These are phyloP conservation scores for Abramis brama DNA, from an alignment of 2,113 vertebrate genomes.

Conservation along the genomic window DNA sequence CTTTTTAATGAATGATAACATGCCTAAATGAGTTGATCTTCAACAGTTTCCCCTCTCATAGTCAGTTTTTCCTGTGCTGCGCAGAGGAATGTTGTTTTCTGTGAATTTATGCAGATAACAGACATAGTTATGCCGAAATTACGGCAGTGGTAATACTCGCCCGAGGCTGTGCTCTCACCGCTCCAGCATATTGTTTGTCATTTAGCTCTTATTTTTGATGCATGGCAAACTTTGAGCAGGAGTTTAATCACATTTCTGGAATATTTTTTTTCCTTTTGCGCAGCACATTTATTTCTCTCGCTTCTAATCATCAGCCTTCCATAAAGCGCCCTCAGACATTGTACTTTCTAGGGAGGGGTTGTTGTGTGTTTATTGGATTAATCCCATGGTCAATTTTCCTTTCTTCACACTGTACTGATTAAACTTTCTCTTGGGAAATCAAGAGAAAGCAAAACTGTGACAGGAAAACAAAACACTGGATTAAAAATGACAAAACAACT, in stretches of 20 bases:
- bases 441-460: constrained; percentile 46
- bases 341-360: constrained; percentile 41
- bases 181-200: constrained; percentile 32
- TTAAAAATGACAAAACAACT: neutral
- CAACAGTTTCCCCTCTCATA: neutral
- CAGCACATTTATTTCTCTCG: constrained; percentile 30
- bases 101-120: constrained; percentile 42
- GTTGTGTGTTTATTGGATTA: constrained; percentile 57
- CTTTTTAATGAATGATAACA: neutral
- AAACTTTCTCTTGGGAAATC: constrained; percentile 67
- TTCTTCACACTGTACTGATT: constrained; percentile 63
- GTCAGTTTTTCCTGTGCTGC: neutral
- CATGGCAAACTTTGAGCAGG: constrained; percentile 44
- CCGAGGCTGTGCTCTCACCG: constrained; percentile 4
- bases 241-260: constrained; percentile 35
- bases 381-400: constrained; percentile 54
- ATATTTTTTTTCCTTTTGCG: constrained; percentile 53
- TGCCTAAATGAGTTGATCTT: neutral
- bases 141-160: constrained; percentile 18
- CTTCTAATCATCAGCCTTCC: constrained; percentile 51
- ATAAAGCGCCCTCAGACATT: constrained; percentile 42
- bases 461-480: constrained; percentile 44
- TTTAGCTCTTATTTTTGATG: constrained; percentile 51
- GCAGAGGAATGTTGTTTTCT: constrained; percentile 36
- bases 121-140: constrained; percentile 33